A percentile compares a stretch with the other conserved stretches of the same genome.
phyloP scores from a whole-genome alignment of 2,113 vertebrate species.

The Astatotilapia flaviijosephi region DNA sequence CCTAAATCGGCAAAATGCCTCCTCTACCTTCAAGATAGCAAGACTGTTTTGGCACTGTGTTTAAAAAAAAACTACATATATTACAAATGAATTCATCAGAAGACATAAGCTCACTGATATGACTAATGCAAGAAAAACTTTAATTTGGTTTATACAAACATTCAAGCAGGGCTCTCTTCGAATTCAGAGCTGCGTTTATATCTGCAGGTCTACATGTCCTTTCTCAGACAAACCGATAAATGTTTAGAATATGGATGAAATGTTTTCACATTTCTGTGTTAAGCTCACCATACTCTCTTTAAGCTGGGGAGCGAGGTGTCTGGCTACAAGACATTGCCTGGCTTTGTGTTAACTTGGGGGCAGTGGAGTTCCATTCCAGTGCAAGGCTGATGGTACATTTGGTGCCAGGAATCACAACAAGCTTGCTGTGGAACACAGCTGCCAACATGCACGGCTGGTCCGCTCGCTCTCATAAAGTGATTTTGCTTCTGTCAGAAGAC shows the following conservation, averaged over 20 bases:
- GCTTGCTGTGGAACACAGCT: neutral
- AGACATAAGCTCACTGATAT: neutral
- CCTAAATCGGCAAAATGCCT: neutral
- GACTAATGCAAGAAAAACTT: neutral
- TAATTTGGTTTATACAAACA: neutral
- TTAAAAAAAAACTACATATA: neutral
- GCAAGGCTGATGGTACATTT: neutral
- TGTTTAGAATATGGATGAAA: neutral
- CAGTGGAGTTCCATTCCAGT: neutral
- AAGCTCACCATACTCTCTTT: neutral
- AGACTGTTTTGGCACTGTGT: neutral
- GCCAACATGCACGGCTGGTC: constrained; percentile 22
- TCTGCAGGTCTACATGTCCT: neutral
- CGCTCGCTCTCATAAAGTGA: neutral
- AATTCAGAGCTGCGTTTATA: neutral
- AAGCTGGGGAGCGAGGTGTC: neutral
- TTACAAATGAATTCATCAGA: neutral
- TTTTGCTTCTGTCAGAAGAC: neutral
- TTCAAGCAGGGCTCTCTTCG: neutral
- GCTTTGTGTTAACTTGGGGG: neutral
- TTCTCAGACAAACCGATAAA: neutral
- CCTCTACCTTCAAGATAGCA: neutral
- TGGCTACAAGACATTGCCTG: neutral
- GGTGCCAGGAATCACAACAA: constrained; percentile 13
- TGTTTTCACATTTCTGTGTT: neutral